Base-by-base conservation (phyloP, 2,888 invertebrate genomes). In the Caenorhabditis doughertyi region DNA sequence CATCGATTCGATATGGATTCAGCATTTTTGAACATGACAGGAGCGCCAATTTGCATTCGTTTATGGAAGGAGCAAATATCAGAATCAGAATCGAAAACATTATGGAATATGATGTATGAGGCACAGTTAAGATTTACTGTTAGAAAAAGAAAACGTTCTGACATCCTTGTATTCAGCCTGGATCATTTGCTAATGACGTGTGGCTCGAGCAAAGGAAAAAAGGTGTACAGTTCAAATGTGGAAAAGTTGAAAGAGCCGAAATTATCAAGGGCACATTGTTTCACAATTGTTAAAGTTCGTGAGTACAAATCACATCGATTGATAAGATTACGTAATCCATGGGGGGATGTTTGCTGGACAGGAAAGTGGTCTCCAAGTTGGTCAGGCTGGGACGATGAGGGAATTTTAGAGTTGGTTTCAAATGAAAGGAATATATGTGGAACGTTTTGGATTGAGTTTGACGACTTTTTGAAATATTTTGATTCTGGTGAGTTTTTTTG, bases 281-380 rank as follows among this genome's bases (percentile, higher is more conserved):
- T 9, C 51, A 32, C 65, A 8, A 13, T 65, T 9, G 11, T 65
- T 0, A 27, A 27, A 1, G 13, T 21, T 16, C 3, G 8, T 9
- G 65, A 51, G 23, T 4, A 4, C 1, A n/a, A 21, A 2, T 32
- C 16, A 1, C 29, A 51, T 16, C n/a, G 32, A 32, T n/a, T 51
- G 3, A 4, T 65, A 5, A 32, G 21, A 0, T 21, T 65, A 7
- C 32, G 65, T 5, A 32, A 47, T 32, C 29, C 47, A 0, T 32
- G 51, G 21, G 49, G 49, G 16, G 3, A 2, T 9, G 21, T 7
- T 3, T 8, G 3, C 0, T 64, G 47, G 47, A 47, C 11, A 4
- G 64, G 64, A 18, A 47, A 47, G n/a, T 64, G 47, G 47, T 44
- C 44, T 11, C 1, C 18, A 3, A 21, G 8, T 21, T 64, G 64